Evolutionary conservation across 2,888 invertebrate species (phyloP), one percentile per base, ranked within the genome.

Genomic region (Caprella mutica): DNA sequence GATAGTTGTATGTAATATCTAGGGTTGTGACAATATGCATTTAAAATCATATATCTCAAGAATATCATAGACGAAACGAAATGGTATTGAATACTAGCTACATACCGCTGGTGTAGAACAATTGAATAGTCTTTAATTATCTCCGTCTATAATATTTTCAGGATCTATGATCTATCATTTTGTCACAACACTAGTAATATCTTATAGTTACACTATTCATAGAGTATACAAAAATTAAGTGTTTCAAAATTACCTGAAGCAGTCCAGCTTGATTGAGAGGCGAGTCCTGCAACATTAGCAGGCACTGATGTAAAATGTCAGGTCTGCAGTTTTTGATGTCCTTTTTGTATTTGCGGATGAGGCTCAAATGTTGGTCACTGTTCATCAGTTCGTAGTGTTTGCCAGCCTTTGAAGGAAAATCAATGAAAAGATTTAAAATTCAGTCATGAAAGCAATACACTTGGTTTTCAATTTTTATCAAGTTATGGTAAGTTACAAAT

Each of bases 271-370:
- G 79, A 72, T 98, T 98, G 40, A 98, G 75, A 0, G 98, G 98
- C 61, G 94, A 94, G 72, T 99, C 97, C 77, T 97, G 83, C 48
- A 98, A 77, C 94, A 97, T 98, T 1, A 98, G 76, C 17, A 99
- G 77, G 71, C 96, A 97, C 73, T 97, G 97, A 73, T 99, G 97
- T 0, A 90, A 82, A 61, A 99, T 98, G 70, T 99, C 98, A 0
- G 98, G 98, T 29, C 98, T 78, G 69, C 90, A 92, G 2, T 85
- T 80, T 0, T 89, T 86, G 0, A 87, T 85, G 68, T 93, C 89
- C 59, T 90, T 78, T 67, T 87, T 85, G 71, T 86, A 84, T 71
- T 87, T 93, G 66, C 85, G 83, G 66, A 94, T 77, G 62, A 92
- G 84, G 66, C 81, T 77, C 24, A 80, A 79, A 73, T 97, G 96